These are phyloP conservation scores for Agrilus mali DNA, from an alignment of 2,888 invertebrate species.

Conservation along the genomic window DNA sequence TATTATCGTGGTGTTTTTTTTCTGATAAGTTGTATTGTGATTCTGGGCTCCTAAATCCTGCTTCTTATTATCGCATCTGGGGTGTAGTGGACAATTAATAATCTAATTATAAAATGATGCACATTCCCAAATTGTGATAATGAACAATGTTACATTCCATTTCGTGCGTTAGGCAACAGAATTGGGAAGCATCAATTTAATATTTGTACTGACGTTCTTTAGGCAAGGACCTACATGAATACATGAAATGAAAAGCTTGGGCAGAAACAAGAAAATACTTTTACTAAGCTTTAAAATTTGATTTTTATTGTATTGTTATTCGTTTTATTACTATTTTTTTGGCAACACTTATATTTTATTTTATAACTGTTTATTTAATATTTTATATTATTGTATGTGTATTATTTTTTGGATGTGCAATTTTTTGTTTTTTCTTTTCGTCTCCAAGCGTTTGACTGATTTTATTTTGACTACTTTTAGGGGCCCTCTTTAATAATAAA, in stretches of 20 bases:
- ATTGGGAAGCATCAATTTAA: no score
- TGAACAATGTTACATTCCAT: no score
- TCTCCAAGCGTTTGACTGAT: neutral
- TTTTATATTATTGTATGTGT: neutral
- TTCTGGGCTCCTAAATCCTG: neutral
- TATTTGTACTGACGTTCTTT: no score
- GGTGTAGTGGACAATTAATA: neutral
- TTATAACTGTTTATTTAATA: no score
- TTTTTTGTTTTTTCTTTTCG: neutral
- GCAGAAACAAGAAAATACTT: no score
- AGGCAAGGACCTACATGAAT: no score
- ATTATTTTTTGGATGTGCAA: neutral
- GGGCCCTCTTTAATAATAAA: slow-evolving; percentile 2
- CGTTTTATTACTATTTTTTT: no score
- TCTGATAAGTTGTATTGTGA: neutral
- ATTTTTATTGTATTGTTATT: no score
- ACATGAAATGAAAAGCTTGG: no score
- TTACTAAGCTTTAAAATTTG: no score
- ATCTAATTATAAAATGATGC: neutral
- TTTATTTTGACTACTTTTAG: slow-evolving; percentile 2
- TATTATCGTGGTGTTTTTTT: slow-evolving; percentile 10
- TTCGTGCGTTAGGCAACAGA: no score
- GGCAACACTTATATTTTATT: no score
- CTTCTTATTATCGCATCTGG: neutral
- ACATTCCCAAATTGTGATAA: neutral